Percentiles rank a stretch among this genome's conserved stretches.
These are phyloP conservation scores for Cuculus canorus DNA, from an alignment of 2,797 vertebrate species.

Conservation along the genomic window DNA sequence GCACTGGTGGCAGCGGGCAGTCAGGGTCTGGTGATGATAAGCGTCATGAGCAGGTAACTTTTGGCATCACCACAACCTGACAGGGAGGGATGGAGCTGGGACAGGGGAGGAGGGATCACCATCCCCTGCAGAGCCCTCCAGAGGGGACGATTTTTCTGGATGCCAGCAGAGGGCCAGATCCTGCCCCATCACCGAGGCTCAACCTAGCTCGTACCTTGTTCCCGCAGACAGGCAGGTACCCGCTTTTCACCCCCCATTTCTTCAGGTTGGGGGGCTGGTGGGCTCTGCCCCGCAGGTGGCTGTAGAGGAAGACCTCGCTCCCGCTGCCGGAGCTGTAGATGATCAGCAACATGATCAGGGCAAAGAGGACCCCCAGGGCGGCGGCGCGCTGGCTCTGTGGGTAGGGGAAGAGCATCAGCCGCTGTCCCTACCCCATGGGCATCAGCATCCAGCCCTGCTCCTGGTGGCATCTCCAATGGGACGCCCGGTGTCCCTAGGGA, in stretches of 20 bases:
- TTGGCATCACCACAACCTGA: fast-evolving
- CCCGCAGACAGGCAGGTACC: constrained; percentile 85
- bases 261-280: constrained; percentile 82
- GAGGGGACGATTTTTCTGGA: neutral
- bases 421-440: neutral
- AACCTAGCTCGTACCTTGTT: constrained; percentile 83
- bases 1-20: constrained; percentile 85
- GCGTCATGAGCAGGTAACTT: neutral
- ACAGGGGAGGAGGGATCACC: neutral
- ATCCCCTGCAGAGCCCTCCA: fast-evolving
- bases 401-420: neutral
- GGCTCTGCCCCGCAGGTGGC: constrained; percentile 68
- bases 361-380: constrained; percentile 86
- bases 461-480: neutral
- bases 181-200: fast-evolving
- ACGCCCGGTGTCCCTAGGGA: neutral
- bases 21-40: constrained; percentile 82
- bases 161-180: neutral
- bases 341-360: constrained; percentile 92
- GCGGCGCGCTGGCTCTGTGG: constrained; percentile 86
- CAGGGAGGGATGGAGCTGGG: neutral
- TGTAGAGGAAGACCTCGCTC: constrained; percentile 78
- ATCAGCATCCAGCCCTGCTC: neutral
- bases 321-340: constrained; percentile 90
- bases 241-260: constrained; percentile 86